Evolutionary conservation across 2,797 vertebrate genomes (phyloP), one percentile per base, ranked within the genome.

Genomic region (Scolopax bukidnonensis): DNA sequence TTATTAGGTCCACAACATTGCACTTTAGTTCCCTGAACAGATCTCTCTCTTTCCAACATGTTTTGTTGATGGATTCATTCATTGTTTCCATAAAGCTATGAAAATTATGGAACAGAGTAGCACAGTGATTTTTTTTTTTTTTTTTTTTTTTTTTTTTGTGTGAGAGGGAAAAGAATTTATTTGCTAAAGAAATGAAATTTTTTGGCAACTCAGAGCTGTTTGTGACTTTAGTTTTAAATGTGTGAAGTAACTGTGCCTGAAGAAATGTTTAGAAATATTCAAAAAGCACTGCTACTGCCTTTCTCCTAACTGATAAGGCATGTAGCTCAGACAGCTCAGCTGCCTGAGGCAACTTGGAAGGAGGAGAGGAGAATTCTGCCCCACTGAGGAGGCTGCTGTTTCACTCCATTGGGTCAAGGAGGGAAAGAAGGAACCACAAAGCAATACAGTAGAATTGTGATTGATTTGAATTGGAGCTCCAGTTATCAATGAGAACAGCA

Each of bases 181-280:
- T 91, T 94, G 69, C 69, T 65, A 65, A 88, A 96, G 76, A 93
- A 91, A 93, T 81, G 5, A 78, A 59, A 84, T 95, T 96, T 81
- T 81, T 74, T 96, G 83, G 85, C 93, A 95, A 80, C 83, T 88
- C n/a, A 48, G 56, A 96, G 77, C 80, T 94, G 74, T 89, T 96
- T 95, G 67, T 78, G 89, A 89, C 74, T 94, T 93, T 90, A 67
- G 54, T 81, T 95, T 95, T 76, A 91, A 95, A 95, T 59, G 88
- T 96, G 86, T 94, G 90, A 96, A 91, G 47, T 84, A 95, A 90
- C 85, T 95, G 68, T 85, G 88, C 88, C 85, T 92, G 77, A 94
- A 95, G 83, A 96, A 87, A 92, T 69, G 45, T 90, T 96, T 65
- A 91, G 94, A 90, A 94, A 91, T 96, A 78, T 75, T 91, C 57